Evolutionary conservation across 2,797 vertebrate species (phyloP).

Genomic region (Pipistrellus nathusii): DNA sequence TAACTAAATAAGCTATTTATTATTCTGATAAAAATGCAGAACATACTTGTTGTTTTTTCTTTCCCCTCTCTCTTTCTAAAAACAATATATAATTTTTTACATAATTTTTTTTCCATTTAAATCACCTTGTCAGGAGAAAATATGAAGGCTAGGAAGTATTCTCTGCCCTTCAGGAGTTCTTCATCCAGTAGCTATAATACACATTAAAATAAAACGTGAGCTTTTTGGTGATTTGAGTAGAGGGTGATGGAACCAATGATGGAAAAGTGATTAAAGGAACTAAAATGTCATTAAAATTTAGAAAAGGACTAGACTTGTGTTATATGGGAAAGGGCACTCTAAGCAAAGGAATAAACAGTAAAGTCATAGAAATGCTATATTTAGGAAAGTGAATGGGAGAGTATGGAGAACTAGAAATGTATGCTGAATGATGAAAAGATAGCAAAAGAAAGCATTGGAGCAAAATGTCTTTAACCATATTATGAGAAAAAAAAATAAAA

Average conservation of each 20-base stretch:
- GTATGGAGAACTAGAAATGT: neutral
- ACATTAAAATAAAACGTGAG: neutral
- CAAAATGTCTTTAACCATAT: neutral
- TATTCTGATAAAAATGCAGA: constrained; percentile 54
- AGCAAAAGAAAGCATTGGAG: neutral
- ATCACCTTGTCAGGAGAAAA: neutral
- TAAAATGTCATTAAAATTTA: neutral
- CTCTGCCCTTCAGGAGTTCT: neutral
- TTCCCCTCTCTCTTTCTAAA: neutral
- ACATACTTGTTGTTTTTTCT: neutral
- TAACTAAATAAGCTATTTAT: constrained; percentile 60
- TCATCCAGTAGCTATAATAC: neutral
- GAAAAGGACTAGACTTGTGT: neutral
- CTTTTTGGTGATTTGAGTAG: neutral
- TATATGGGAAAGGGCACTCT: neutral
- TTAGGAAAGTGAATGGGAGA: neutral
- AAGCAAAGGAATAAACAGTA: neutral
- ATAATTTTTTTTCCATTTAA: neutral
- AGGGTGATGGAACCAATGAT: neutral
- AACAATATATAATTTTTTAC: neutral
- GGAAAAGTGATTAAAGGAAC: neutral
- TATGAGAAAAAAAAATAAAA: neutral
- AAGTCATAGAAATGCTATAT: neutral
- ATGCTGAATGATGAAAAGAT: neutral
- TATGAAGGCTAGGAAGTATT: neutral